These are phyloP conservation scores for Amphimallon solstitiale DNA, from an alignment of 2,888 invertebrate species.

Conservation along the genomic window DNA sequence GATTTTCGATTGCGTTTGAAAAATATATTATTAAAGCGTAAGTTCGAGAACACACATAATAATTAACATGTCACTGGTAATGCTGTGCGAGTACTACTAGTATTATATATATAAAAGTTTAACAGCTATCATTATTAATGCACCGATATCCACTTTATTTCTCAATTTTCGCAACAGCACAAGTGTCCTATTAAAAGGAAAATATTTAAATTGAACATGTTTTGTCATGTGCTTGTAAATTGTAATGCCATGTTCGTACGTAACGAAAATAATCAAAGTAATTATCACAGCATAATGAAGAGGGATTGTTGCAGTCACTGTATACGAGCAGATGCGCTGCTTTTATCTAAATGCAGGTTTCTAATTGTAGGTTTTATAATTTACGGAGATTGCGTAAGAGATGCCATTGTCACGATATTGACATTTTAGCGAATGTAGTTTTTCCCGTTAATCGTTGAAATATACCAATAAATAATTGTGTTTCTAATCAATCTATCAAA, in stretches of 20 bases:
- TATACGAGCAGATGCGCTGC: not conserved
- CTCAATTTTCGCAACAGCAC: not conserved
- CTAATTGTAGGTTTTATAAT: not conserved
- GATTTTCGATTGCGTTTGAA: no score
- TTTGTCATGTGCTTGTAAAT: not conserved
- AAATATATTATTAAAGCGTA: no score
- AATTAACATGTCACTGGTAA: no score
- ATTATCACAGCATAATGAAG: slow-evolving; percentile 19
- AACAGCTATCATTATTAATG: no score
- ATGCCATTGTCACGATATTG: slow-evolving; percentile 10
- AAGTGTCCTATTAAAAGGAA: not conserved
- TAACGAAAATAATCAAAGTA: slow-evolving; percentile 1
- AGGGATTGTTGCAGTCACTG: not conserved
- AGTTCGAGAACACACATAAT: no score
- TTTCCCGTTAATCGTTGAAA: no score
- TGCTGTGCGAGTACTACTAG: no score
- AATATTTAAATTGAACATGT: not conserved
- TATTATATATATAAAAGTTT: no score
- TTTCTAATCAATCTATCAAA: no score
- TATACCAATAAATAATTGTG: no score
- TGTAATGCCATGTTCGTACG: not conserved
- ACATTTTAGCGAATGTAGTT: slow-evolving; percentile 3
- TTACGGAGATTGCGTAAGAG: not conserved
- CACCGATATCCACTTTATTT: no score
- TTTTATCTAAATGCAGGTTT: not conserved